A percentile compares a stretch with the other conserved stretches of the same genome.
phyloP scores from a whole-genome alignment of 2,888 invertebrate species.

The Rhodophaea formosa region DNA sequence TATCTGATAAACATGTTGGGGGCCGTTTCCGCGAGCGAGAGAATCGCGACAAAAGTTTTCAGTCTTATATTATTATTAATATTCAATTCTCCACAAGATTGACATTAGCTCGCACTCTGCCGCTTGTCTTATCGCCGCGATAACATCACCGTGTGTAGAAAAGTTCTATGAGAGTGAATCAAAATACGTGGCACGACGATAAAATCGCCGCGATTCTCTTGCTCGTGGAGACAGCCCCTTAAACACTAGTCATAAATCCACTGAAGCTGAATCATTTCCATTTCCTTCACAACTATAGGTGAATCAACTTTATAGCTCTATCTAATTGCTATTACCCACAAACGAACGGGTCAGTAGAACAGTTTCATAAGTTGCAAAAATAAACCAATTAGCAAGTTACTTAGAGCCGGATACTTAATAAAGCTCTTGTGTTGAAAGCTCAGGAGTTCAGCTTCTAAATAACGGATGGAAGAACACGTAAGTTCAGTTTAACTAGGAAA shows the following conservation, averaged over 20 bases:
- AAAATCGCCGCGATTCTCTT: too few species aligned
- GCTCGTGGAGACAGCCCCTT: not conserved
- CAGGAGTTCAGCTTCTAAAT: not conserved
- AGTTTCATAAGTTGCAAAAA: slow-evolving; percentile 23
- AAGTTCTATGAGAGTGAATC: too few species aligned
- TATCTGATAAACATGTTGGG: too few species aligned
- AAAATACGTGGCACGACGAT: too few species aligned
- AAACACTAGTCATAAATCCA: not conserved
- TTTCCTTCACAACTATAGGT: not conserved
- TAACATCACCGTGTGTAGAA: too few species aligned
- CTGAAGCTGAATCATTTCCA: slow-evolving; percentile 4
- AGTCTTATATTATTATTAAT: too few species aligned
- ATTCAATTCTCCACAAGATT: too few species aligned
- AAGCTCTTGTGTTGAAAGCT: slow-evolving; percentile 7
- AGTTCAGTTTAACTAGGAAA: not conserved
- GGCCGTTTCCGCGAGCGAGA: too few species aligned
- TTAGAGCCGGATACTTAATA: slow-evolving; percentile 6
- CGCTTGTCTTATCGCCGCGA: too few species aligned
- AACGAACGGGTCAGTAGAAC: slow-evolving; percentile 16
- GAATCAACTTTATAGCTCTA: not conserved
- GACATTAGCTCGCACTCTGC: too few species aligned
- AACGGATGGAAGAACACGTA: not conserved
- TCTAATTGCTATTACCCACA: slow-evolving; percentile 6
- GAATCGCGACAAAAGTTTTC: too few species aligned
- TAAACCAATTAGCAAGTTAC: slow-evolving; percentile 25